These are phyloP conservation scores for Bradypus variegatus DNA, from an alignment of 2,797 vertebrate genomes.

Conservation along the genomic window DNA sequence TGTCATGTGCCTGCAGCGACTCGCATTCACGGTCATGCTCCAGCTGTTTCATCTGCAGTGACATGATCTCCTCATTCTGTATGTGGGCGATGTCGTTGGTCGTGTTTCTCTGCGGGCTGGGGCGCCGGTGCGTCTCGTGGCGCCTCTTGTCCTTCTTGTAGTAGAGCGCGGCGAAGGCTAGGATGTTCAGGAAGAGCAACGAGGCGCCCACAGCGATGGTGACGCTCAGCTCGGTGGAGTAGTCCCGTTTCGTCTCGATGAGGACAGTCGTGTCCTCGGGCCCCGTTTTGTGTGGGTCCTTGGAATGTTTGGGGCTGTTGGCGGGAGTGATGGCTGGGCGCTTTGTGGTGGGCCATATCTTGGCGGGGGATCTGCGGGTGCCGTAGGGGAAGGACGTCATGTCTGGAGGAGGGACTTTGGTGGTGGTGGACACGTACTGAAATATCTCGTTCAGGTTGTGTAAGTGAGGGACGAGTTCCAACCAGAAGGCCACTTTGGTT, in stretches of 20 bases:
- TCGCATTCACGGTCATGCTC: slow-evolving; percentile 92
- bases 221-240: slow-evolving; percentile 92
- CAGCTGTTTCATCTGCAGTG: slow-evolving; percentile 94
- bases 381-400: slow-evolving; percentile 91
- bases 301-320: slow-evolving; percentile 86
- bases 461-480: slow-evolving; percentile 92
- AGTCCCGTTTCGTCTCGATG: slow-evolving; percentile 92
- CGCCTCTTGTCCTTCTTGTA: slow-evolving; percentile 97
- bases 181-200: slow-evolving; percentile 91
- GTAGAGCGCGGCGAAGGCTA: slow-evolving; percentile 93
- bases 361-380: slow-evolving; percentile 86
- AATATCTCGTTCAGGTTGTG: slow-evolving; percentile 97
- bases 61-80: slow-evolving; percentile 91
- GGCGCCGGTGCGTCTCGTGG: slow-evolving; percentile 88
- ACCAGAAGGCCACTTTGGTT: slow-evolving; percentile 96
- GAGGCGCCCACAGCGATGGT: slow-evolving; percentile 94
- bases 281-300: slow-evolving; percentile 84
- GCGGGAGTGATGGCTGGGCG: slow-evolving; percentile 88
- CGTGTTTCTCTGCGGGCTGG: slow-evolving; percentile 85
- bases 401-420: slow-evolving; percentile 92
- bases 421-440: slow-evolving; percentile 94
- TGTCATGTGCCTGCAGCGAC: slow-evolving; percentile 84
- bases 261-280: slow-evolving; percentile 85
- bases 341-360: slow-evolving; percentile 94
- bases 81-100: slow-evolving; percentile 88